Conservation (phyloP, 2,888 invertebrate species). For the Ferrisia virgata region DNA sequence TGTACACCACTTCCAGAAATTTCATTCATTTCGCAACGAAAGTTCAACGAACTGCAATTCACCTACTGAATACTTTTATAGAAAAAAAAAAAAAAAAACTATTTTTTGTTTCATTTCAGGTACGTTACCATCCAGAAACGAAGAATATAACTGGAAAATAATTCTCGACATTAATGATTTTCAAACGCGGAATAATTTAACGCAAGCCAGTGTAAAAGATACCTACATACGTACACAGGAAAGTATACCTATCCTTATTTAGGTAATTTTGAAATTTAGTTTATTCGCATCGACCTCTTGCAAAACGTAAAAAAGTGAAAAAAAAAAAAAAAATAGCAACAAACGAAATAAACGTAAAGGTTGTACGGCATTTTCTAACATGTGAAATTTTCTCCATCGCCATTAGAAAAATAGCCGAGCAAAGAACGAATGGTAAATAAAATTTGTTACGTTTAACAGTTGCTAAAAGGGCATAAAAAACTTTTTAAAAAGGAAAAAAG, state of each 20-base stretch:
- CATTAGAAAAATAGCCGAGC: background rate
- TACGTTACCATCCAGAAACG: too few species aligned
- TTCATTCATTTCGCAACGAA: too few species aligned
- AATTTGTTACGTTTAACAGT: conserved; percentile 22
- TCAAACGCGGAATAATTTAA: background rate
- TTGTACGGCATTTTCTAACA: background rate
- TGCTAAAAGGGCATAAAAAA: conserved; percentile 27
- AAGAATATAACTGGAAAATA: too few species aligned
- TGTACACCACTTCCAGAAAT: too few species aligned
- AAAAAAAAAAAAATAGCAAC: background rate
- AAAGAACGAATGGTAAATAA: background rate
- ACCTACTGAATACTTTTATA: too few species aligned
- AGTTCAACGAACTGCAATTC: too few species aligned
- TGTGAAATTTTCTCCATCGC: background rate
- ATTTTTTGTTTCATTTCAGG: too few species aligned
- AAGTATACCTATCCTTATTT: background rate
- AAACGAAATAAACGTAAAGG: background rate
- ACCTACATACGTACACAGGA: background rate
- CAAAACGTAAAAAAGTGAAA: background rate
- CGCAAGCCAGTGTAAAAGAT: background rate
- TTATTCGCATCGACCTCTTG: background rate
- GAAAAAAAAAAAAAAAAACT: too few species aligned
- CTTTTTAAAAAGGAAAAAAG: background rate
- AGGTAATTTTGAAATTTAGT: background rate
- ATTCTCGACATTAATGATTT: background rate